Evolutionary conservation across 2,797 vertebrate species (phyloP), one percentile per base, ranked within the genome.

Genomic region (Malurus leucopterus): DNA sequence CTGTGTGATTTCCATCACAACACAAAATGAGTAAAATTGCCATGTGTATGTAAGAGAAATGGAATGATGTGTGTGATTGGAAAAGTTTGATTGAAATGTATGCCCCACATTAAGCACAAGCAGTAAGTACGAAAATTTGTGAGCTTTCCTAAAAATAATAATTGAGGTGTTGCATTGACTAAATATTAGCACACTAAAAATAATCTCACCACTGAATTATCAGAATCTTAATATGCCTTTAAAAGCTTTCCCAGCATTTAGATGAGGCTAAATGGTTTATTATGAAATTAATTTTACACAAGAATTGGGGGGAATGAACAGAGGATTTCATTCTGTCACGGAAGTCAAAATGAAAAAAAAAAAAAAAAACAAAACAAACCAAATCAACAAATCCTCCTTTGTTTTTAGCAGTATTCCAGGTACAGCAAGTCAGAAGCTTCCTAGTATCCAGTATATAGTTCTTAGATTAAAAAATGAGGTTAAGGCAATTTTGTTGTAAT

Each of bases 271-370:
- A 20, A 50, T 61, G 7, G 3, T 71, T 82, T 12, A 38, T 21
- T 47, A 19, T 47, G 57, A 69, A 82, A 38, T 77, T 34, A 40
- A 3, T 78, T 11, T 72, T 65, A 62, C 69, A 50, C 8, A 4
- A 41, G 5, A 43, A 24, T 0, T 43, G 7, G 12, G 7, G 5
- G 2, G 2, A 8, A 19, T 13, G 2, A 73, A n/a, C 18, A 69
- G 32, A 38, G 13, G 15, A 29, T 24, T 84, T 61, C 68, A 26
- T 73, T 74, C 16, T 65, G 2, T 22, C 36, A 1, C 34, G 17
- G 15, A 77, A 36, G 30, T 40, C 8, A 19, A 47, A 86, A 62
- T 10, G 2, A 54, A 69, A 47, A 27, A 36, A 21, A 36, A 21
- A 34, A 69, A 47, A 27, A 36, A 21, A 36, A 21, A 34, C n/a